phyloP scores from a whole-genome alignment of 2,797 vertebrate species.

The Poecilia velifera region DNA sequence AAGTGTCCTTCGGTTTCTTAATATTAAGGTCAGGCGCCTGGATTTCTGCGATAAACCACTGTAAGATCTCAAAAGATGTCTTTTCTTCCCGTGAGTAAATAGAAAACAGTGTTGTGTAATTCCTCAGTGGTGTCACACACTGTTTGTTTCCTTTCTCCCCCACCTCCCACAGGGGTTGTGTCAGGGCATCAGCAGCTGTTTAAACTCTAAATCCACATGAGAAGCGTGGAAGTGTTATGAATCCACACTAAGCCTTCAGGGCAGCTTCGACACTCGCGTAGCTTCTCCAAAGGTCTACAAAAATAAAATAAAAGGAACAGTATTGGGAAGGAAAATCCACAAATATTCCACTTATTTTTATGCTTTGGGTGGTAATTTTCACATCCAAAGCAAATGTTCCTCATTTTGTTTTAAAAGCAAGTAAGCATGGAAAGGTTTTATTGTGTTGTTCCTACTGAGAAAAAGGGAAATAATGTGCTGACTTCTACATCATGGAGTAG shows the following conservation, averaged over 20 bases:
- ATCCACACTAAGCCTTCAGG: not conserved
- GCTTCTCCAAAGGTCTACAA: not conserved
- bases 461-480: not conserved
- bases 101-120: conserved; percentile 22
- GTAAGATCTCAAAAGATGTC: not conserved
- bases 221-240: not conserved
- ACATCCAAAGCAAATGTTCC: not conserved
- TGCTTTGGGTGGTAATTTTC: not conserved
- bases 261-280: not conserved
- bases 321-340: not conserved
- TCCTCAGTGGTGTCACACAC: conserved; percentile 7
- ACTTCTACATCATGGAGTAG: not conserved
- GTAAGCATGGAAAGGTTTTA: not conserved
- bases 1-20: not conserved
- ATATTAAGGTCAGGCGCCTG: not conserved
- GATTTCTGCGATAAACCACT: not conserved
- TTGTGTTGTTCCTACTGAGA: not conserved
- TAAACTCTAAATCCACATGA: conserved; percentile 17
- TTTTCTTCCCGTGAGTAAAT: not conserved
- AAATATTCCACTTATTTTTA: not conserved
- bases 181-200: conserved; percentile 29
- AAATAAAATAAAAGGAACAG: not conserved
- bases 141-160: conserved; percentile 22
- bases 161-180: conserved; percentile 22
- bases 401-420: not conserved